Percentiles rank a stretch among this genome's conserved stretches.
These are phyloP conservation scores for Anguilla obscura DNA, from an alignment of 2,797 vertebrate genomes.

Conservation along the genomic window DNA sequence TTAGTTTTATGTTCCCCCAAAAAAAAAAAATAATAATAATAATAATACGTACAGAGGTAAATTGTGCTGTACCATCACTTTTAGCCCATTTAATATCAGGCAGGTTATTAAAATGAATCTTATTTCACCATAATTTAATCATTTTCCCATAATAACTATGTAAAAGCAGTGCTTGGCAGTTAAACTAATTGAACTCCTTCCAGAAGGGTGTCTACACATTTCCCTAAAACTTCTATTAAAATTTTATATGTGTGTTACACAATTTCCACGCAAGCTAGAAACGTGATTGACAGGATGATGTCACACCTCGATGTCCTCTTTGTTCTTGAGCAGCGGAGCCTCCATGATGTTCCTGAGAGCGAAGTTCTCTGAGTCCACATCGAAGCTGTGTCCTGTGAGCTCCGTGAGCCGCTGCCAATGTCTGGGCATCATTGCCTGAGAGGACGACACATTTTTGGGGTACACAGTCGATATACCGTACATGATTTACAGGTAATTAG, in stretches of 20 bases:
- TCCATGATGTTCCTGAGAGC: conserved; percentile 75
- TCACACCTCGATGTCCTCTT: conserved; percentile 84
- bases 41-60: too few species aligned
- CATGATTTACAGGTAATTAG: too few species aligned
- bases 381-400: conserved; percentile 73
- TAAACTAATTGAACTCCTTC: too few species aligned
- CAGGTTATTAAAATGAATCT: too few species aligned
- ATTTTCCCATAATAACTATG: too few species aligned
- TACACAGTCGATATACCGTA: not conserved
- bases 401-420: conserved; percentile 78
- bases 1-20: too few species aligned
- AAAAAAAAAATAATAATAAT: too few species aligned
- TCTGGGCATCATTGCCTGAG: conserved; percentile 76
- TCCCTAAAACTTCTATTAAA: not conserved
- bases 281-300: not conserved
- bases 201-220: too few species aligned
- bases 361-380: conserved; percentile 75
- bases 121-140: too few species aligned
- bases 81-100: too few species aligned
- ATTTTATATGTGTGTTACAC: not conserved
- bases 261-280: not conserved
- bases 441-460: not conserved
- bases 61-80: too few species aligned
- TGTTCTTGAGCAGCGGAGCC: conserved; percentile 74
- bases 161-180: too few species aligned